Evolutionary conservation across 2,113 vertebrate species (phyloP).

Genomic region (Ictalurus furcatus): DNA sequence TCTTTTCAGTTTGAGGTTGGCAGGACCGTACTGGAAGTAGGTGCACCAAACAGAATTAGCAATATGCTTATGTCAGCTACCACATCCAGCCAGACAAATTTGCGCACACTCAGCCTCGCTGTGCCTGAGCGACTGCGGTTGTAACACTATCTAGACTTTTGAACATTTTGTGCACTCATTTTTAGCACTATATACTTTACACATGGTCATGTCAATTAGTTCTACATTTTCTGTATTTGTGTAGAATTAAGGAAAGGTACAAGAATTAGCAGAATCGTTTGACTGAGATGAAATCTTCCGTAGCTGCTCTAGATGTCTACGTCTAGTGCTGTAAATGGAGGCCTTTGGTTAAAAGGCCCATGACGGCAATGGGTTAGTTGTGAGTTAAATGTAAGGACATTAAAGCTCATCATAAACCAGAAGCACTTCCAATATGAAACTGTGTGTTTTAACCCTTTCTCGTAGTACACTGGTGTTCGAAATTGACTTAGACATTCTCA

Average conservation of each 20-base stretch:
- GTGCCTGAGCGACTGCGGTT: neutral
- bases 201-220: neutral
- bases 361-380: neutral
- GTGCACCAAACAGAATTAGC: neutral
- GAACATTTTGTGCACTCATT: neutral
- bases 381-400: neutral
- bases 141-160: neutral
- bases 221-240: neutral
- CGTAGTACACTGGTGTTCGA: neutral
- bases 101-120: neutral
- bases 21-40: conserved; percentile 3
- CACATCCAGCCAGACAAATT: conserved; percentile 14
- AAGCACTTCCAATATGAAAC: neutral
- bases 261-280: neutral
- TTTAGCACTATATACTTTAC: neutral
- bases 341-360: neutral
- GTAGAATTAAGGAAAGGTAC: neutral
- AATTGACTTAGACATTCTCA: neutral
- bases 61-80: conserved; percentile 7
- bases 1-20: neutral
- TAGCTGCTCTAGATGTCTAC: neutral
- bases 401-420: neutral
- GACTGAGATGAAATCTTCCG: neutral
- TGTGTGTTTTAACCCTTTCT: neutral
- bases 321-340: neutral